A percentile compares a stretch with the other conserved stretches of the same genome.
Evolutionary conservation across 2,888 invertebrate species (phyloP).

Genomic region (Lacanobia wlatinum): DNA sequence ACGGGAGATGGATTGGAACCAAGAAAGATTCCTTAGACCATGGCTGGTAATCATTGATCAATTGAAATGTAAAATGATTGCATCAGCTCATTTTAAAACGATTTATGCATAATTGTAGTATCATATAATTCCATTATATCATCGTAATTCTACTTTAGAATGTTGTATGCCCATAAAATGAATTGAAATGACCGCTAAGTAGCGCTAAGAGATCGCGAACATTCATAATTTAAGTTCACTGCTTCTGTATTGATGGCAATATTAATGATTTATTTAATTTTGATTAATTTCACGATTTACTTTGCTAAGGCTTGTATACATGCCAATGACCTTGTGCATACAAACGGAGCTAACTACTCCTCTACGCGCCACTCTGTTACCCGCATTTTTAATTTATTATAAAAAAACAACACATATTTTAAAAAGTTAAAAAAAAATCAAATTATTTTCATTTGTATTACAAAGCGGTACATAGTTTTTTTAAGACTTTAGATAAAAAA

Average conservation of each 20-base stretch:
- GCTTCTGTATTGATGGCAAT: neutral
- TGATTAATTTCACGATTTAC: neutral
- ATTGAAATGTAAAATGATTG: slow-evolving; percentile 20
- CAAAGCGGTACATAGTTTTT: too few relatives aligned
- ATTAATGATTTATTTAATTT: neutral
- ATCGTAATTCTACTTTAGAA: slow-evolving; percentile 32
- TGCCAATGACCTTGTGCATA: too few relatives aligned
- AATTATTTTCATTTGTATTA: too few relatives aligned
- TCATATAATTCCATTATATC: slow-evolving; percentile 36
- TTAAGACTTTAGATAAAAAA: too few relatives aligned
- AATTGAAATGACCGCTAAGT: slow-evolving; percentile 9
- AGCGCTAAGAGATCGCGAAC: neutral
- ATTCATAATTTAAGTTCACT: slow-evolving; percentile 15
- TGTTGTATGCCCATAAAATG: slow-evolving; percentile 21
- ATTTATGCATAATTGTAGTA: slow-evolving; percentile 32
- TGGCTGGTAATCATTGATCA: neutral
- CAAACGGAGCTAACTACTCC: too few relatives aligned
- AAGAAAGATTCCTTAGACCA: too few relatives aligned
- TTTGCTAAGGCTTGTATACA: too few relatives aligned
- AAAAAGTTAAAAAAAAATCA: too few relatives aligned
- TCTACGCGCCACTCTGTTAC: too few relatives aligned
- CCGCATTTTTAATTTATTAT: too few relatives aligned
- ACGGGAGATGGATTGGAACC: neutral
- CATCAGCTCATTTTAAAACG: slow-evolving; percentile 22
- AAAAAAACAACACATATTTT: too few relatives aligned